Evolutionary conservation across 2,888 invertebrate genomes (phyloP).

Genomic region (Ennomos quercinarius): DNA sequence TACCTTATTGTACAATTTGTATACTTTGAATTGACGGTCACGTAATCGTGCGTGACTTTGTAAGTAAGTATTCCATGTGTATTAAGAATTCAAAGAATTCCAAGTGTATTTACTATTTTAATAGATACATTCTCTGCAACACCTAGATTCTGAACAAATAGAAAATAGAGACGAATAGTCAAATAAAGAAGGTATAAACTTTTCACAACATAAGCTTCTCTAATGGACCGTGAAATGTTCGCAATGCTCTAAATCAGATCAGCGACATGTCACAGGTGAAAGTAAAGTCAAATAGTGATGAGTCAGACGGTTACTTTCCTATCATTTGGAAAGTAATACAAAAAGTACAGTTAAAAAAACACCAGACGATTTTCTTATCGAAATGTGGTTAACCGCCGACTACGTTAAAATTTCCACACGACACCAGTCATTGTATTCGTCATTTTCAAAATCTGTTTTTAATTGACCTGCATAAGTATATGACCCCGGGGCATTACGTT

Average conservation of each 20-base stretch:
- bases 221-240: slow-evolving; percentile 15
- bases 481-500: slow-evolving; percentile 20
- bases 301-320: slow-evolving; percentile 52
- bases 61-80: no score
- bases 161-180: no score
- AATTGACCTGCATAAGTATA: slow-evolving; percentile 18
- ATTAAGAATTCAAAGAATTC: no score
- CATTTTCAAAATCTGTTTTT: slow-evolving; percentile 25
- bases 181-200: no score
- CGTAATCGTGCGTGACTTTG: no score
- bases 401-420: slow-evolving; percentile 20
- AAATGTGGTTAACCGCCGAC: slow-evolving; percentile 45
- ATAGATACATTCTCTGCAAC: no score
- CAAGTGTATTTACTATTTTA: no score
- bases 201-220: background rate
- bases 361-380: slow-evolving; percentile 50
- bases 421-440: slow-evolving; percentile 27
- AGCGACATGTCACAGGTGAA: slow-evolving; percentile 61
- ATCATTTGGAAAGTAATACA: slow-evolving; percentile 59
- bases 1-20: no score
- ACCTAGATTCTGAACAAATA: no score
- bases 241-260: slow-evolving; percentile 46
- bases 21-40: no score
- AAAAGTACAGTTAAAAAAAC: slow-evolving; percentile 57
- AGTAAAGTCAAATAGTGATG: slow-evolving; percentile 53